A percentile compares a stretch with the other conserved stretches of the same genome.
phyloP scores from a whole-genome alignment of 35 echinoderm and acorn worm genomes.

The Diadema setosum region DNA sequence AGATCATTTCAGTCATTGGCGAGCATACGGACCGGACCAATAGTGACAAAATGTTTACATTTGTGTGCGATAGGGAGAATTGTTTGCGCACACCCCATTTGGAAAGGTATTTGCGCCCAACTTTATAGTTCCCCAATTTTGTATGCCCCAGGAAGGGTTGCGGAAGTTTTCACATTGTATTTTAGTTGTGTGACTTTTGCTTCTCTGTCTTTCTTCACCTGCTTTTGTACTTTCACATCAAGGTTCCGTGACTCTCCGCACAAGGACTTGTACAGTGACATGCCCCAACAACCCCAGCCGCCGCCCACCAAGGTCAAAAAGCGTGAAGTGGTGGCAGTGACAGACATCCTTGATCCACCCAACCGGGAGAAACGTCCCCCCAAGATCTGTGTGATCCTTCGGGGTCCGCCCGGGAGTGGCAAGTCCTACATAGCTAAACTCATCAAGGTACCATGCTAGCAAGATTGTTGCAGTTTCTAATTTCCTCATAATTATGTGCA shows the following conservation, averaged over 20 bases:
- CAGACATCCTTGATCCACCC: background rate
- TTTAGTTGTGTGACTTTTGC: background rate
- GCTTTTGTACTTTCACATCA: background rate
- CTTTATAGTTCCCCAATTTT: background rate
- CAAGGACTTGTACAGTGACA: background rate
- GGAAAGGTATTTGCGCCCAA: background rate
- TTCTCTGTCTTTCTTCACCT: background rate
- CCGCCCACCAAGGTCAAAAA: background rate
- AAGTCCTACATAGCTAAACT: background rate
- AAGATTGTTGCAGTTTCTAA: too few relatives aligned
- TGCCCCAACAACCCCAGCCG: background rate
- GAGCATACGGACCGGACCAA: too few relatives aligned
- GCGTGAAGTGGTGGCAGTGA: background rate
- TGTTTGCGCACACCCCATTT: background rate
- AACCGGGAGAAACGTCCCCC: slow-evolving; percentile 9
- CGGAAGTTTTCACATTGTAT: background rate
- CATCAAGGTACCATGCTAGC: background rate
- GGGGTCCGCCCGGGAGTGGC: background rate
- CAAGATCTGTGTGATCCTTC: slow-evolving; percentile 5
- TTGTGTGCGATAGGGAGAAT: too few relatives aligned
- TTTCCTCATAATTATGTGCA: too few relatives aligned
- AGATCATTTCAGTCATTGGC: too few relatives aligned
- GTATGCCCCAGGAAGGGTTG: background rate
- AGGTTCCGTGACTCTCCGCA: slow-evolving; percentile 4
- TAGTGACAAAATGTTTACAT: too few relatives aligned